Evolutionary conservation across 1,140 invertebrate genomes (phyloP).

Genomic region (Drosophila carrolli): DNA sequence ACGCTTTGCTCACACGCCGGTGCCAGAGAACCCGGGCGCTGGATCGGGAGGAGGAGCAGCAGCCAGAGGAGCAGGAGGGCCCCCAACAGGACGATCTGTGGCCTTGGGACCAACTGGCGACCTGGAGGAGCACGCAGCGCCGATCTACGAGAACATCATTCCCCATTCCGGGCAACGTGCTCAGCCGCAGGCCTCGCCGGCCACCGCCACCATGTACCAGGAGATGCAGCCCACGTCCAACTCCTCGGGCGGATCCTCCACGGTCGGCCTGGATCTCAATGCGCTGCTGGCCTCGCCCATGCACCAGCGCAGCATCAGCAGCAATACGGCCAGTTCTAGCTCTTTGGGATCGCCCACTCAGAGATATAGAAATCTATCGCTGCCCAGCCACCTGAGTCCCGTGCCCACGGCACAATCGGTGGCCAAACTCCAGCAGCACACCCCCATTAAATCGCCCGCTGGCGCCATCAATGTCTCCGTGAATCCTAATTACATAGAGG

Average conservation of each 20-base stretch:
- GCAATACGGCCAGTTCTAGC: slow-evolving; percentile 29
- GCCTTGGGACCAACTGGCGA: slow-evolving; percentile 2
- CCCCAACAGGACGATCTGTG: neutral
- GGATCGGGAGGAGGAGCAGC: neutral
- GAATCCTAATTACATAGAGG: slow-evolving; percentile 85
- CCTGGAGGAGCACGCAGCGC: slow-evolving; percentile 72
- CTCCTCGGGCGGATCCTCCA: slow-evolving; percentile 19
- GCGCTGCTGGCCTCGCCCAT: slow-evolving; percentile 54
- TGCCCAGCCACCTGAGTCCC: slow-evolving; percentile 31
- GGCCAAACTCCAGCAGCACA: slow-evolving; percentile 71
- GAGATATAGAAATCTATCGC: slow-evolving; percentile 32
- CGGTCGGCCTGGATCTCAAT: slow-evolving; percentile 50
- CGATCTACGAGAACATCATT: slow-evolving; percentile 91
- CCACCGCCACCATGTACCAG: slow-evolving; percentile 81
- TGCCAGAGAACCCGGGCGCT: slow-evolving; percentile 53
- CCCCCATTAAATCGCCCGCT: slow-evolving; percentile 60
- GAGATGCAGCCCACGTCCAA: slow-evolving; percentile 53
- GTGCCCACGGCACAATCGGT: slow-evolving; percentile 47
- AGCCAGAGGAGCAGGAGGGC: slow-evolving; percentile 5
- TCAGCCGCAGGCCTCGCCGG: slow-evolving; percentile 82
- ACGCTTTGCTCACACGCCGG: slow-evolving; percentile 80
- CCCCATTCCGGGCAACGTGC: slow-evolving; percentile 85
- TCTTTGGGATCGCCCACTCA: slow-evolving; percentile 66
- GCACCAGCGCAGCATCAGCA: slow-evolving; percentile 68
- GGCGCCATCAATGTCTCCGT: slow-evolving; percentile 77